Conservation (phyloP, 2,113 vertebrate genomes). For the Xiphorhynchus elegans region DNA sequence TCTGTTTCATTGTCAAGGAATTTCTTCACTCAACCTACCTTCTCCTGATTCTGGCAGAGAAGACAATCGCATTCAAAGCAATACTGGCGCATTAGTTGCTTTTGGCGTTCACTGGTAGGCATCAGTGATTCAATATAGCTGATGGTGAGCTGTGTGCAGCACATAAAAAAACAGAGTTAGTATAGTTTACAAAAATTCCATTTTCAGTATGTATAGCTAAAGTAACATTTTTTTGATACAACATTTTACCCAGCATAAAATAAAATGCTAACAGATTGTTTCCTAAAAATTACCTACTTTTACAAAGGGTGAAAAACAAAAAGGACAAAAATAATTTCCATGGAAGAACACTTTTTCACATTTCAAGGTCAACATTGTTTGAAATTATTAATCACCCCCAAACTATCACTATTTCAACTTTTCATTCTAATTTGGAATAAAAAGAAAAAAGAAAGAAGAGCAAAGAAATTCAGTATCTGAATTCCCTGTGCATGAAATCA, state of each 20-base stretch:
- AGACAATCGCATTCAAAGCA: constrained; percentile 84
- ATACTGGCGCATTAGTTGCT: constrained; percentile 80
- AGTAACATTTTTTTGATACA: not conserved
- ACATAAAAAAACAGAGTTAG: not conserved
- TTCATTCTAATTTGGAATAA: not conserved
- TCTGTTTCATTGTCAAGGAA: not conserved
- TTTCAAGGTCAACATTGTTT: not conserved
- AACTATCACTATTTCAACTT: not conserved
- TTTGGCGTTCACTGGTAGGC: constrained; percentile 76
- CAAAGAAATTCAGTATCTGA: not conserved
- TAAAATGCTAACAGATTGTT: not conserved
- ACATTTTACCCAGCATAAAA: not conserved
- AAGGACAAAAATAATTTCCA: not conserved
- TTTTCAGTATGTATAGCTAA: not conserved
- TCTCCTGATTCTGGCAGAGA: constrained; percentile 77
- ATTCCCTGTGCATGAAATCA: not conserved
- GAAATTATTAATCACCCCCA: not conserved
- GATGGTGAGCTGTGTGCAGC: constrained; percentile 79
- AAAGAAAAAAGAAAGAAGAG: not conserved
- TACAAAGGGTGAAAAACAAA: not conserved
- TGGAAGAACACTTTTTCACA: not conserved
- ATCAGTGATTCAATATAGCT: constrained; percentile 85
- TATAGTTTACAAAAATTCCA: not conserved
- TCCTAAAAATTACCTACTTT: not conserved
- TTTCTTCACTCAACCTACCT: constrained; percentile 67